Evolutionary conservation across 2,113 vertebrate species (phyloP).

Genomic region (Heloderma charlesbogerti): DNA sequence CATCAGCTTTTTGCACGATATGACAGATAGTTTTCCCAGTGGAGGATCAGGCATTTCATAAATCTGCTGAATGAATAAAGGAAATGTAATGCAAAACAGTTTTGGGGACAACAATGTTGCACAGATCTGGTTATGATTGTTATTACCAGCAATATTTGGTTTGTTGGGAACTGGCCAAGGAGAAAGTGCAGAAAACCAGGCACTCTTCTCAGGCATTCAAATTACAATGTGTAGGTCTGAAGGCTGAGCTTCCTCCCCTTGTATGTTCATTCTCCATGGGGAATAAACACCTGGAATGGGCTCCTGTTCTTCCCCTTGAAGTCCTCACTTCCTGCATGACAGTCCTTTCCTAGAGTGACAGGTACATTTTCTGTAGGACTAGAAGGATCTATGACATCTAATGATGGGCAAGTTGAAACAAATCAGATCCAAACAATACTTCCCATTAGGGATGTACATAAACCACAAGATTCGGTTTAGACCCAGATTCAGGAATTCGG

Average conservation of each 20-base stretch:
- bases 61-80: slow-evolving; percentile 10
- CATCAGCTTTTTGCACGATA: neutral
- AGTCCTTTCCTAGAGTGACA: neutral
- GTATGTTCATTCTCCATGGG: neutral
- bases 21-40: neutral
- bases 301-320: neutral
- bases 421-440: neutral
- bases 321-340: neutral
- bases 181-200: neutral
- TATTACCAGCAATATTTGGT: neutral
- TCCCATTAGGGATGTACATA: neutral
- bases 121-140: neutral
- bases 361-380: neutral
- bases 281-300: neutral
- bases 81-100: neutral
- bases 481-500: too few species aligned
- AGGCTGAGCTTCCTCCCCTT: too few species aligned
- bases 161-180: neutral
- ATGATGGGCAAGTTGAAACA: neutral
- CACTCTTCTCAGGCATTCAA: neutral
- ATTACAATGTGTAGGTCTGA: neutral
- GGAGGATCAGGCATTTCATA: neutral
- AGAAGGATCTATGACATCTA: neutral
- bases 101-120: neutral
- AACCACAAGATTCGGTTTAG: too few species aligned